Evolutionary conservation across 1,140 invertebrate genomes (phyloP), one percentile per base, ranked within the genome.

Genomic region (Drosophila nigromelanica): DNA sequence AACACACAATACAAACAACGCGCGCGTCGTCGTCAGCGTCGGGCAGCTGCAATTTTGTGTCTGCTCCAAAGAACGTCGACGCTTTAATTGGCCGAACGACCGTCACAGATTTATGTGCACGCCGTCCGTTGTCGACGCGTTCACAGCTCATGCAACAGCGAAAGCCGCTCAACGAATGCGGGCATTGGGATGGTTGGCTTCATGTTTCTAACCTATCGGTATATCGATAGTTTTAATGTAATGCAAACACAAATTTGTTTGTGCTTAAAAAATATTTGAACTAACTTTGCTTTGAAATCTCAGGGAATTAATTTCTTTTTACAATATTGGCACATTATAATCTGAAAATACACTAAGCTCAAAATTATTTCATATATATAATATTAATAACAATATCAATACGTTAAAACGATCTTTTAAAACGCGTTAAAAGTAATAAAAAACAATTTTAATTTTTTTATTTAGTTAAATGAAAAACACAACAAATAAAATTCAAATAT

Each of bases 91-190:
- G 62, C 56, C 64, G 72, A 54, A 61, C 30, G 47, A 35, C 14
- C 11, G 35, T 18, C 27, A 72, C 40, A 45, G 33, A 15, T 12
- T 42, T 15, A 50, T 37, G 27, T 67, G 21, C 8, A 6, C 27
- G 27, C 14, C 42, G 60, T 55, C 18, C 30, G 63, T 63, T 42
- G n/a, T 71, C 7, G 8, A 66, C 61, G 75, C 73, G 79, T 59
- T 71, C 61, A 18, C 80, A 76, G 70, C 69, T 72, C 82, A 73
- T 87, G 77, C 82, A 75, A 87, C 82, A 89, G 79, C 76, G 82
- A 86, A 87, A 86, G 82, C 82, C 82, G 82, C 78, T 81, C 82
- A 78, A 64, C 79, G 80, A 89, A 87, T 89, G 79, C 54, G 50
- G 50, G 40, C 56, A 54, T 21, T 27, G 18, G 4, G 52, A 67